Conservation (phyloP, 2,888 invertebrate genomes). For the Tetranychus piercei region DNA sequence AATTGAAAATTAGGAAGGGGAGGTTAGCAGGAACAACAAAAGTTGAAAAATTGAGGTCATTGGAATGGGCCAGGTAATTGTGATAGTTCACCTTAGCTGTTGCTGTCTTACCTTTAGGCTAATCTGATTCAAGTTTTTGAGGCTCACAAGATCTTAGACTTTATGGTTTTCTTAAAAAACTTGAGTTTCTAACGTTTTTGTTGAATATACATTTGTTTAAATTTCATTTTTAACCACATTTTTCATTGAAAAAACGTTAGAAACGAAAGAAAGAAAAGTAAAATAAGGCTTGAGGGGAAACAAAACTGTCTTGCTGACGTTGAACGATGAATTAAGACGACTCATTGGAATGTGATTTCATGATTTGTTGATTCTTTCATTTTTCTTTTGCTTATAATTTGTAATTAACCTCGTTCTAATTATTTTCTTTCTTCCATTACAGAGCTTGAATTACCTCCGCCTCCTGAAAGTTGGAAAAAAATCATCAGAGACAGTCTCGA, state of each 20-base stretch:
- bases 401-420: conserved; percentile 1
- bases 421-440: not conserved
- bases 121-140: no score
- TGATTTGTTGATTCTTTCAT: not conserved
- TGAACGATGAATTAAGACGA: not conserved
- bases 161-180: not conserved
- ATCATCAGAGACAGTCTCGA: conserved; percentile 5
- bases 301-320: no score
- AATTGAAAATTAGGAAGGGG: not conserved
- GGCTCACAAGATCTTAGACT: not conserved
- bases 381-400: not conserved
- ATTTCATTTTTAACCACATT: not conserved
- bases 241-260: not conserved
- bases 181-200: no score
- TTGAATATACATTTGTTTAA: no score
- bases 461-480: conserved; percentile 12
- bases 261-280: not conserved
- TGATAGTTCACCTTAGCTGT: not conserved
- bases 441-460: conserved; percentile 12
- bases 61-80: not conserved
- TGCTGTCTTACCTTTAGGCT: no score
- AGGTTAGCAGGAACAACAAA: not conserved
- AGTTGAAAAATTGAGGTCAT: not conserved
- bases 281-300: no score
- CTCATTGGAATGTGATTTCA: not conserved